These are phyloP conservation scores for Hyalella azteca DNA, from an alignment of 2,888 invertebrate genomes.

Conservation along the genomic window DNA sequence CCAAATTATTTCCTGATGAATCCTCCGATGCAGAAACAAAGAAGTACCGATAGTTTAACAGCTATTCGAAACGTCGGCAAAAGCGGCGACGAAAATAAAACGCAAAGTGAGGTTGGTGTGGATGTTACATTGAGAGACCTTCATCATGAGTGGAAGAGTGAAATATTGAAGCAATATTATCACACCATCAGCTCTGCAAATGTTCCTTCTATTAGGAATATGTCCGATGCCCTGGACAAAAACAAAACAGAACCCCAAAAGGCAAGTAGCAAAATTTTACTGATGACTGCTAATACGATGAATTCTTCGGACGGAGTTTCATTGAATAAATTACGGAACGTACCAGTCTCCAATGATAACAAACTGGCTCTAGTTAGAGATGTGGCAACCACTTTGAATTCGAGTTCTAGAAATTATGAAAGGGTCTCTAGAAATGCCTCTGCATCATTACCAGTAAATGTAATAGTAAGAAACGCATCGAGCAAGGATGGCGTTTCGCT, in stretches of 20 bases:
- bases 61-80: background rate
- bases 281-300: background rate
- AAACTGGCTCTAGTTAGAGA: too few relatives aligned
- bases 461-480: too few relatives aligned
- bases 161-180: background rate
- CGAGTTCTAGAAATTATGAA: too few relatives aligned
- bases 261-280: background rate
- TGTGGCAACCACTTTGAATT: too few relatives aligned
- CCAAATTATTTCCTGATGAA: background rate
- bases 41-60: background rate
- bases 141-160: constrained; percentile 8
- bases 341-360: too few relatives aligned
- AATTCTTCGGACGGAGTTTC: too few relatives aligned
- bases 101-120: background rate
- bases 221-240: background rate
- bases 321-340: too few relatives aligned
- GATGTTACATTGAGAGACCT: background rate
- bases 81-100: background rate
- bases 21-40: background rate
- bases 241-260: background rate
- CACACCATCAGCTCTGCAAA: background rate
- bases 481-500: too few relatives aligned
- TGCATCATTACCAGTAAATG: too few relatives aligned
- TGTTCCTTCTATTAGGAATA: background rate
- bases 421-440: too few relatives aligned